phyloP scores from a whole-genome alignment of 2,888 invertebrate species.

The Steinernema carpocapsae region DNA sequence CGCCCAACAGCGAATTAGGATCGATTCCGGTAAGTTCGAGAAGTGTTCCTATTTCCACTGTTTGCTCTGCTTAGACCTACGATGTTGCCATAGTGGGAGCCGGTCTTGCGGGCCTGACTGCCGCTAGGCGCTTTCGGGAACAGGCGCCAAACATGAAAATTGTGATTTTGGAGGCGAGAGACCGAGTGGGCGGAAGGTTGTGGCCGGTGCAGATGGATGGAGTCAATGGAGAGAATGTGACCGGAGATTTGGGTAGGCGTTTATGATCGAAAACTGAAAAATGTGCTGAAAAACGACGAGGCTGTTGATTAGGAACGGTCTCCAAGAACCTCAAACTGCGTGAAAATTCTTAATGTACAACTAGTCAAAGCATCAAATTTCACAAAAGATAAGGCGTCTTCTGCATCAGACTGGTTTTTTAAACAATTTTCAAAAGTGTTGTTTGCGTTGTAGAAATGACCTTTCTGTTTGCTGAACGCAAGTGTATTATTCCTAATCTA shows the following conservation, averaged over 20 bases:
- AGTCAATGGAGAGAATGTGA: background rate
- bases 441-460: too few species aligned
- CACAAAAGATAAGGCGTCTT: too few species aligned
- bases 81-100: slow-evolving; percentile 31
- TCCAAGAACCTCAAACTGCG: too few species aligned
- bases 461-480: too few species aligned
- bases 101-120: slow-evolving; percentile 29
- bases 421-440: too few species aligned
- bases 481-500: too few species aligned
- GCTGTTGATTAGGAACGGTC: too few species aligned
- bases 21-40: slow-evolving; percentile 5
- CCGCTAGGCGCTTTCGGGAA: slow-evolving; percentile 1
- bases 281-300: too few species aligned
- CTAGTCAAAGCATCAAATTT: too few species aligned
- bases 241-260: slow-evolving; percentile 9
- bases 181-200: slow-evolving; percentile 6
- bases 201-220: slow-evolving; percentile 5
- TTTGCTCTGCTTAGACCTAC: slow-evolving; percentile 24
- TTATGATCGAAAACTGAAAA: background rate
- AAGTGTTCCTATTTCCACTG: background rate
- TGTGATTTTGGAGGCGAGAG: slow-evolving; percentile 24
- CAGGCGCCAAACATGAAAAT: slow-evolving; percentile 6
- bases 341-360: too few species aligned
- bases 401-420: too few species aligned
- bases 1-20: background rate